These are phyloP conservation scores for Diploscapter pachys DNA, from an alignment of 1,140 invertebrate species.

Conservation along the genomic window DNA sequence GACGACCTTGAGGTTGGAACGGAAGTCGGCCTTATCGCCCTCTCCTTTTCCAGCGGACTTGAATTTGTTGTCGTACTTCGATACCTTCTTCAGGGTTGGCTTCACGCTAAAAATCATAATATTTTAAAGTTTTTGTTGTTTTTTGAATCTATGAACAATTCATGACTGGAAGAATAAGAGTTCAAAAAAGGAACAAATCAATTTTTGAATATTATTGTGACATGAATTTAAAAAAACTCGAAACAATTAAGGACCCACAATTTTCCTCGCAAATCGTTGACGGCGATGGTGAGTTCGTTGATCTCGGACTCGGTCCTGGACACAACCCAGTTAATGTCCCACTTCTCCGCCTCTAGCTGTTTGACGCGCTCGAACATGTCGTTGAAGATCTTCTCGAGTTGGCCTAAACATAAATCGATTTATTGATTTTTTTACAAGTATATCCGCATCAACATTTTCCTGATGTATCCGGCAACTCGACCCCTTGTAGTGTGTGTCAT, in stretches of 20 bases:
- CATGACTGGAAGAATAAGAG: too few relatives aligned
- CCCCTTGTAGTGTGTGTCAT: too few relatives aligned
- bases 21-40: slow-evolving; percentile 40
- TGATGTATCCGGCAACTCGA: too few relatives aligned
- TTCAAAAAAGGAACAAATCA: too few relatives aligned
- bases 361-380: slow-evolving; percentile 84
- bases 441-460: too few relatives aligned
- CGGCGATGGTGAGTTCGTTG: slow-evolving; percentile 94
- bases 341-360: slow-evolving; percentile 90
- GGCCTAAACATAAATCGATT: slow-evolving; percentile 65
- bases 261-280: slow-evolving; percentile 98
- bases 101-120: slow-evolving; percentile 71
- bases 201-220: too few relatives aligned
- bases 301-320: slow-evolving; percentile 68
- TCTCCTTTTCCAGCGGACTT: slow-evolving; percentile 26
- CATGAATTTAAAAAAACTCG: neutral
- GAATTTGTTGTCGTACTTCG: slow-evolving; percentile 94
- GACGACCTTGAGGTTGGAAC: slow-evolving; percentile 41
- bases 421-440: neutral
- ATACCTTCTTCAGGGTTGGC: slow-evolving; percentile 96
- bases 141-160: slow-evolving; percentile 41
- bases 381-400: slow-evolving; percentile 88
- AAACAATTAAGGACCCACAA: slow-evolving; percentile 76
- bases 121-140: slow-evolving; percentile 65
- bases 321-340: slow-evolving; percentile 92